Percentiles rank a stretch among this genome's conserved stretches.
Conservation (phyloP, 2,888 invertebrate genomes). For the Congeria kusceri region DNA sequence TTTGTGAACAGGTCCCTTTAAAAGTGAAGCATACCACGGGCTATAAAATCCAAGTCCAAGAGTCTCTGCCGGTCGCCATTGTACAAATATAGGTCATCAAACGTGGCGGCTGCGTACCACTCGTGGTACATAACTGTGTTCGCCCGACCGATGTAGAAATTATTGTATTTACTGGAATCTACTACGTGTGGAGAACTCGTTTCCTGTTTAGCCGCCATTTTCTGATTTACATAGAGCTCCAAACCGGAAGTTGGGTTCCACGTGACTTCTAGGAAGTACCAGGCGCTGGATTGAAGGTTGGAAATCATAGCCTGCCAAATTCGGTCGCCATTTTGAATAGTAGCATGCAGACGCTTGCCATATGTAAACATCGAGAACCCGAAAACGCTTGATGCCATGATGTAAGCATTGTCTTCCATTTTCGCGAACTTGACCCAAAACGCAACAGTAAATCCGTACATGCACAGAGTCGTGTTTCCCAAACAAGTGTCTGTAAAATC, state of each 20-base stretch:
- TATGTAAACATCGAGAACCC: conserved; percentile 76
- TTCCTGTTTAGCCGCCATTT: conserved; percentile 62
- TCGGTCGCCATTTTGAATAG: conserved; percentile 70
- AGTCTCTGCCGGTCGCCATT: conserved; percentile 78
- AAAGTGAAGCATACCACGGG: conserved; percentile 68
- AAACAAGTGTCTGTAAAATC: conserved; percentile 77
- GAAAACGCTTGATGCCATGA: conserved; percentile 72
- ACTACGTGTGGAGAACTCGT: conserved; percentile 48
- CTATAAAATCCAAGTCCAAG: conserved; percentile 72
- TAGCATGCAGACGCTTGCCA: conserved; percentile 68
- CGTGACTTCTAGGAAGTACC: conserved; percentile 83
- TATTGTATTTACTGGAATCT: conserved; percentile 37
- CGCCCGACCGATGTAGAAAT: conserved; percentile 78
- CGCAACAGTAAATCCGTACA: conserved; percentile 79
- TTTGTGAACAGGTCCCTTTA: too few relatives aligned
- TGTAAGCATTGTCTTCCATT: conserved; percentile 65
- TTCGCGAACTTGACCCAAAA: conserved; percentile 79
- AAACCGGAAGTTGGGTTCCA: conserved; percentile 76
- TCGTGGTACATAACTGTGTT: conserved; percentile 61
- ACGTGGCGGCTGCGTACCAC: conserved; percentile 67
- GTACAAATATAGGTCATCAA: conserved; percentile 82
- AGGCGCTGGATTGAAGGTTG: conserved; percentile 67
- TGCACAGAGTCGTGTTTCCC: conserved; percentile 77
- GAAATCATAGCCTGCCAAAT: conserved; percentile 64
- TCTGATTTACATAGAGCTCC: conserved; percentile 76